Evolutionary conservation across 2,888 invertebrate species (phyloP), one percentile per base, ranked within the genome.

Genomic region (Epinotia demarniana): DNA sequence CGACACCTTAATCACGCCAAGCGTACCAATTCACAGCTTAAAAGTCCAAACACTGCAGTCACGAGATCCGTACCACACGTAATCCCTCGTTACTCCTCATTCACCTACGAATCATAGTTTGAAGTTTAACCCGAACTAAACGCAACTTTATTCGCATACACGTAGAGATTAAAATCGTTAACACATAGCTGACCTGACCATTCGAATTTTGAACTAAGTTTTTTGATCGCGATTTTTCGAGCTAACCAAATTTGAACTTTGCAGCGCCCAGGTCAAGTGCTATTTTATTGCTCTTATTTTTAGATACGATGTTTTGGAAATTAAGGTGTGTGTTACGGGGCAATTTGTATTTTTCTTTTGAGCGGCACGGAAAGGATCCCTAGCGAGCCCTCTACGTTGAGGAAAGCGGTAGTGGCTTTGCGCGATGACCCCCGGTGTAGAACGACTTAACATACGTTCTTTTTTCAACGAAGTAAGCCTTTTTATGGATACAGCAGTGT

Each of bases 11-110:
- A 60, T 69, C 43, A 69, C 43, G 12, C 23, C 27, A 69, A 69
- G 27, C 69, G 6, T n/a, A n/a, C n/a, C n/a, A 58, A 23, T 58
- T 58, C 13, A 57, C 43, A 57, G 68, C n/a, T 68, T 55, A 53
- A 71, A 55, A 11, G 49, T n/a, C 33, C 62, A 71, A 55, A 53
- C 62, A 63, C 43, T 55, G 70, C 70, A 61, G 70, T 61, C 13
- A 33, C 62, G 5, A 55, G 55, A 63, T 55, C 27, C 62, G 62
- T 19, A 8, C 53, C n/a, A 63, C 57, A 63, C 19, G 18, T 63
- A 57, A 72, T 72, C 57, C 71, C 55, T 72, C 62, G 72, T 72
- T 72, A 63, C 23, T 55, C 49, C 43, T 23, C 61, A 66, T 66
- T 53, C 27, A 16, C 64, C 39, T 23, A 55, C 23, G 53, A 53